These are phyloP conservation scores for Siniperca scherzeri DNA, from an alignment of 2,797 vertebrate genomes.

Conservation along the genomic window DNA sequence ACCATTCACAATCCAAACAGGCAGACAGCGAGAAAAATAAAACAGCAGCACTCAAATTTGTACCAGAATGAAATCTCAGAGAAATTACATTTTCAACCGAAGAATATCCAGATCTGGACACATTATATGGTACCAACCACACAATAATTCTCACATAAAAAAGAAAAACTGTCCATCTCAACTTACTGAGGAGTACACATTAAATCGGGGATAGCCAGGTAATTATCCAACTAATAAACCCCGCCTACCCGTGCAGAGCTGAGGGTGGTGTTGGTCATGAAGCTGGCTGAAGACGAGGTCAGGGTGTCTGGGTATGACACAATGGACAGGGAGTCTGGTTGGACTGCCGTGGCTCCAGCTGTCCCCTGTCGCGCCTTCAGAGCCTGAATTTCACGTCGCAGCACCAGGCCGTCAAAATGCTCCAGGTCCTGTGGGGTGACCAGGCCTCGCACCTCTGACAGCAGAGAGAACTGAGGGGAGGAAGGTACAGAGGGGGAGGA, in stretches of 20 bases:
- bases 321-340: conserved; percentile 89
- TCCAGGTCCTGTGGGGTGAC: conserved; percentile 94
- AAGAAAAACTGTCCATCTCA: not conserved
- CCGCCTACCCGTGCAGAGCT: conserved; percentile 94
- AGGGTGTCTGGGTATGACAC: conserved; percentile 93
- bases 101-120: conserved; percentile 2
- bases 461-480: conserved; percentile 91
- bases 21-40: conserved; percentile 27
- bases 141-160: not conserved
- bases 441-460: conserved; percentile 93
- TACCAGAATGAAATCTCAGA: not conserved
- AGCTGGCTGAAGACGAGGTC: conserved; percentile 93
- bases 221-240: not conserved
- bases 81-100: not conserved
- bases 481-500: not conserved
- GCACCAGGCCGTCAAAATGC: conserved; percentile 93
- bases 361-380: conserved; percentile 93
- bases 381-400: conserved; percentile 94
- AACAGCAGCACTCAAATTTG: not conserved
- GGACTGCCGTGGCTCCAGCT: conserved; percentile 54
- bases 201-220: not conserved
- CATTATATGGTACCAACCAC: not conserved
- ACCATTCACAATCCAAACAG: conserved; percentile 15
- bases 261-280: conserved; percentile 95
- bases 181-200: not conserved